phyloP scores from a whole-genome alignment of 2,888 invertebrate species.

The Phyllotreta striolata region DNA sequence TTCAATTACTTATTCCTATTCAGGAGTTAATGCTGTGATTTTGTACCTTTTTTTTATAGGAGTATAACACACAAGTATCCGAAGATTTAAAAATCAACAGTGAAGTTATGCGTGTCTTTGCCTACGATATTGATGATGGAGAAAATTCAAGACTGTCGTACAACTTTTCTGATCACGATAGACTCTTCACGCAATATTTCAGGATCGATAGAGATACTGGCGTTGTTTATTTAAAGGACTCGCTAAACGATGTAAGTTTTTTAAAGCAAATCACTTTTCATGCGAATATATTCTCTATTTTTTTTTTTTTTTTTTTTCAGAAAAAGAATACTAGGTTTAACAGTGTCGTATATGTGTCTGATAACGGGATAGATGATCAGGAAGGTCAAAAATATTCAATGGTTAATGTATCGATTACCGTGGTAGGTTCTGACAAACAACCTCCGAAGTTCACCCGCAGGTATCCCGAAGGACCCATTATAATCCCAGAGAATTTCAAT shows the following conservation, averaged over 20 bases:
- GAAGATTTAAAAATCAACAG: slow-evolving; percentile 76
- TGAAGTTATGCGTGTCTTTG: slow-evolving; percentile 89
- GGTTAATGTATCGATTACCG: slow-evolving; percentile 82
- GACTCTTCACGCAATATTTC: slow-evolving; percentile 72
- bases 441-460: slow-evolving; percentile 76
- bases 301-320: slow-evolving; percentile 61
- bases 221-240: slow-evolving; percentile 67
- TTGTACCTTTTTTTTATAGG: slow-evolving; percentile 59
- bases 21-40: slow-evolving; percentile 3
- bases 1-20: no score
- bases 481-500: slow-evolving; percentile 76
- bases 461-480: slow-evolving; percentile 64
- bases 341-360: slow-evolving; percentile 79
- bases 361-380: slow-evolving; percentile 77
- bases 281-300: slow-evolving; percentile 14
- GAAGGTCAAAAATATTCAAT: slow-evolving; percentile 66
- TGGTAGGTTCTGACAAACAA: slow-evolving; percentile 88
- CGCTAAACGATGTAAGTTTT: slow-evolving; percentile 49
- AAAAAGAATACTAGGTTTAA: slow-evolving; percentile 70
- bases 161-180: slow-evolving; percentile 63
- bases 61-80: slow-evolving; percentile 79
- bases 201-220: slow-evolving; percentile 83
- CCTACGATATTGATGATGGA: slow-evolving; percentile 91
- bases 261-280: slow-evolving; percentile 21
- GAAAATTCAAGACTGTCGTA: slow-evolving; percentile 88